Conservation (phyloP, 2,888 invertebrate genomes). For the Syritta pipiens region DNA sequence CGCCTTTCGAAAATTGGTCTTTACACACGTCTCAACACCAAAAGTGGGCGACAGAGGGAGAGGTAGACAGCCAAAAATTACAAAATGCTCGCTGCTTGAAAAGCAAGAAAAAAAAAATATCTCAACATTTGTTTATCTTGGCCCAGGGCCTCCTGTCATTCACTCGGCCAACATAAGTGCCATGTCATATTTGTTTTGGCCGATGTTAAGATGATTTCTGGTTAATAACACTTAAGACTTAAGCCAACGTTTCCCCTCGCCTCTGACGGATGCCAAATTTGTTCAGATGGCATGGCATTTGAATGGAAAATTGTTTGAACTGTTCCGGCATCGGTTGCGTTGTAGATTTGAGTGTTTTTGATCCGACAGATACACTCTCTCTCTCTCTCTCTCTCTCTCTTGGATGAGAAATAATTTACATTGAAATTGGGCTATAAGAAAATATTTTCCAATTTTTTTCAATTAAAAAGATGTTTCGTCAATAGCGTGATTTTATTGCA, state of each 20-base stretch:
- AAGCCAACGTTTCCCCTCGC: neutral
- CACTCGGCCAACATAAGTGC: slow-evolving; percentile 38
- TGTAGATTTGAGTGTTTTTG: too few relatives aligned
- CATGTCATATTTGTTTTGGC: slow-evolving; percentile 46
- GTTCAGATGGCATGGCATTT: slow-evolving; percentile 11
- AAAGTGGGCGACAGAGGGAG: too few relatives aligned
- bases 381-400: too few relatives aligned
- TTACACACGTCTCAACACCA: too few relatives aligned
- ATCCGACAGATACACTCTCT: too few relatives aligned
- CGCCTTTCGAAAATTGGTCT: slow-evolving; percentile 43
- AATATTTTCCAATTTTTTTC: neutral
- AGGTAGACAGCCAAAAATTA: too few relatives aligned
- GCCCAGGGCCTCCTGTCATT: slow-evolving; percentile 47
- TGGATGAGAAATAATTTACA: slow-evolving; percentile 38
- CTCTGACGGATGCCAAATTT: slow-evolving; percentile 26
- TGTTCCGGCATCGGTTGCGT: slow-evolving; percentile 11
- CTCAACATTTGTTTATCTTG: slow-evolving; percentile 51
- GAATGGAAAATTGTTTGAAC: slow-evolving; percentile 12
- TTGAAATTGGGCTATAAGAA: slow-evolving; percentile 25
- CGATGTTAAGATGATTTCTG: slow-evolving; percentile 39
- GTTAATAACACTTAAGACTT: slow-evolving; percentile 43
- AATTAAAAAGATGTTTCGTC: too few relatives aligned
- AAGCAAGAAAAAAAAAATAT: too few relatives aligned
- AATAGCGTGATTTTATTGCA: too few relatives aligned
- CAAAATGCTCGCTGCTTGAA: slow-evolving; percentile 42